A percentile compares a stretch with the other conserved stretches of the same genome.
phyloP scores from a whole-genome alignment of 2,113 vertebrate genomes.

The Hemibagrus wyckioides region DNA sequence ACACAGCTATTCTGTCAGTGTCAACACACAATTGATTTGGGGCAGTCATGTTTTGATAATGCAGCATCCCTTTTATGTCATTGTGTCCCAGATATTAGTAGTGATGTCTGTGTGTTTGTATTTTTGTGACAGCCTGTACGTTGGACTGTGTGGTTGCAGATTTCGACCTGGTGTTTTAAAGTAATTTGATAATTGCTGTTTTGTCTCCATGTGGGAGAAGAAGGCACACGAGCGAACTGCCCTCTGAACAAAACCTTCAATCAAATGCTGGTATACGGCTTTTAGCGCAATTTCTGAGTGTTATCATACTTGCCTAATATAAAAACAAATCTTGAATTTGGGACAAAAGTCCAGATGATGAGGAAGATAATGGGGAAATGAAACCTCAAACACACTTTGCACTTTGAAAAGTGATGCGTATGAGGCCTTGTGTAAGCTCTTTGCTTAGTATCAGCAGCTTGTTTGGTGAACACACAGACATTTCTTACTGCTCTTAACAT shows the following conservation, averaged over 20 bases:
- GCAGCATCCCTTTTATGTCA: constrained; percentile 62
- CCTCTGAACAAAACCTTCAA: background rate
- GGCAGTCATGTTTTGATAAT: constrained; percentile 62
- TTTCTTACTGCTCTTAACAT: background rate
- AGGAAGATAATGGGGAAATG: constrained; percentile 39
- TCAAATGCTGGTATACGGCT: background rate
- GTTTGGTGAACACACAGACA: constrained; percentile 18
- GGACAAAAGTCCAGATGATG: background rate
- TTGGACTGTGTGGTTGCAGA: constrained; percentile 11
- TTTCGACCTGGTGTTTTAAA: constrained; percentile 24
- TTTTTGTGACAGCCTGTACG: constrained; percentile 7
- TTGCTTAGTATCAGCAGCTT: constrained; percentile 31
- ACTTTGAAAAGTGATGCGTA: constrained; percentile 41
- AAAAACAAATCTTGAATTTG: background rate
- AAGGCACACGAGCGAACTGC: constrained; percentile 6
- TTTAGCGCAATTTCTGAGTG: background rate
- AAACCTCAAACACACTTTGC: constrained; percentile 48
- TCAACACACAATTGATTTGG: constrained; percentile 60
- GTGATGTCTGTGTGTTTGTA: constrained; percentile 26
- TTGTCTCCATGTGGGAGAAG: constrained; percentile 32
- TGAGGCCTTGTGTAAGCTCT: constrained; percentile 44
- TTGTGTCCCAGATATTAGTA: constrained; percentile 62
- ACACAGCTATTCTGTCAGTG: constrained; percentile 61
- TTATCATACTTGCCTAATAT: background rate
- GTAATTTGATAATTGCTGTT: constrained; percentile 46